phyloP scores from a whole-genome alignment of 2,888 invertebrate genomes.

The Gryllus longicercus region DNA sequence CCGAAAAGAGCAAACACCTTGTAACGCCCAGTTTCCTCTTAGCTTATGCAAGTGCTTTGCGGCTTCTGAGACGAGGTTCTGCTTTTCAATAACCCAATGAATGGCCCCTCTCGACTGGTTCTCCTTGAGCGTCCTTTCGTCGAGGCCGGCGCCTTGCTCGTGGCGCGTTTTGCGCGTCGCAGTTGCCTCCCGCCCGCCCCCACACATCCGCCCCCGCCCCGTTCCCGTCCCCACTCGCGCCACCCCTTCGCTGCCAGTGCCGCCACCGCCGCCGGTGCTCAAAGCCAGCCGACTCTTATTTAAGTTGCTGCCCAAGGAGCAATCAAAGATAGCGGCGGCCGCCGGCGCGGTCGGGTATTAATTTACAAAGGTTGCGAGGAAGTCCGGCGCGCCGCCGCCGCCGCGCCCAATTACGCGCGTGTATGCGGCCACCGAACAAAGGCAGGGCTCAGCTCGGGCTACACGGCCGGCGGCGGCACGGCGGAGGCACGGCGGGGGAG shows the following conservation, averaged over 20 bases:
- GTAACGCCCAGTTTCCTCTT: too few relatives aligned
- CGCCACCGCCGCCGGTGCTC: background rate
- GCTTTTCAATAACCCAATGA: too few relatives aligned
- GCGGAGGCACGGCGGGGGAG: background rate
- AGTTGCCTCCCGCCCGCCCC: too few relatives aligned
- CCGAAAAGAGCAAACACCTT: too few relatives aligned
- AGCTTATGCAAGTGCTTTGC: too few relatives aligned
- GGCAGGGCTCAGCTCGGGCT: conserved; percentile 1
- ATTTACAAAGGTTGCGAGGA: conserved; percentile 31
- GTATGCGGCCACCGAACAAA: conserved; percentile 17
- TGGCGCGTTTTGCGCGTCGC: too few relatives aligned
- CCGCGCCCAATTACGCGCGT: conserved; percentile 6
- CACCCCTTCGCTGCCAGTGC: background rate
- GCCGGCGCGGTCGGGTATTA: conserved; percentile 25
- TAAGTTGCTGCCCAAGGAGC: conserved; percentile 7
- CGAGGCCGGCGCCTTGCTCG: too few relatives aligned
- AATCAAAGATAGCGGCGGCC: conserved; percentile 1
- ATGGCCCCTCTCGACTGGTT: too few relatives aligned
- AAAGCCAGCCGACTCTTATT: conserved; percentile 1
- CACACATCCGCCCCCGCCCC: background rate
- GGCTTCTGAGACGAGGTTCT: too few relatives aligned
- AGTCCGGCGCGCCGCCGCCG: conserved; percentile 25
- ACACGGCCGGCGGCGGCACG: background rate
- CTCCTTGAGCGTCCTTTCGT: too few relatives aligned
- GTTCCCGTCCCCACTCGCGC: background rate